These are phyloP conservation scores for Malaclemys terrapin DNA, from an alignment of 2,113 vertebrate genomes.

Conservation along the genomic window DNA sequence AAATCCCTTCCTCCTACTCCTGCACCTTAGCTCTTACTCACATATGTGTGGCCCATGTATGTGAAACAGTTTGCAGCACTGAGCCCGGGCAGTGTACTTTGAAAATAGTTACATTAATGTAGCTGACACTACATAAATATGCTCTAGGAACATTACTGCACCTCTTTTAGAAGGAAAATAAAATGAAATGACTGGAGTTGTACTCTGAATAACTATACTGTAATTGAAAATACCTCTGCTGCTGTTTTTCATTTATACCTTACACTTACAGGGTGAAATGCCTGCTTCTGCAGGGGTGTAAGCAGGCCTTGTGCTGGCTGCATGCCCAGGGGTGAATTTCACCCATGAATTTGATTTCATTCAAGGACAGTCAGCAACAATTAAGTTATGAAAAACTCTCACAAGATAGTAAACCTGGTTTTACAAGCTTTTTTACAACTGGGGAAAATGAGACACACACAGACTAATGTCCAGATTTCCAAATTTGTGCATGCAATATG, in stretches of 20 bases:
- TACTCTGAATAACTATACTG: neutral
- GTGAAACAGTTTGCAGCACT: neutral
- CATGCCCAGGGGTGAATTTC: slow-evolving; percentile 12
- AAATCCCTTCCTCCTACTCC: neutral
- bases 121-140: neutral
- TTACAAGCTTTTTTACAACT: slow-evolving; percentile 5
- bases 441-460: neutral
- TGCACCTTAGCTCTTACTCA: neutral
- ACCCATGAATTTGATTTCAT: neutral
- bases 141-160: neutral
- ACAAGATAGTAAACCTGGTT: slow-evolving; percentile 36
- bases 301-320: neutral
- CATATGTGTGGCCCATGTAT: neutral
- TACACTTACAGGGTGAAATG: neutral
- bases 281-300: neutral
- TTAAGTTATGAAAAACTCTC: neutral
- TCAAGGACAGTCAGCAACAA: neutral
- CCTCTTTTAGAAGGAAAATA: neutral
- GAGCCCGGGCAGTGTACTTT: rapidly evolving
- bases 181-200: neutral
- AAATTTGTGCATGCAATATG: neutral
- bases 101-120: rapidly evolving
- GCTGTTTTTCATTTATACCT: neutral
- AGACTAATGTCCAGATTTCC: neutral
- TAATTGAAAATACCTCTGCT: neutral